These are phyloP conservation scores for Odontocolon sp. DNA, from an alignment of 2,888 invertebrate genomes.

Conservation along the genomic window DNA sequence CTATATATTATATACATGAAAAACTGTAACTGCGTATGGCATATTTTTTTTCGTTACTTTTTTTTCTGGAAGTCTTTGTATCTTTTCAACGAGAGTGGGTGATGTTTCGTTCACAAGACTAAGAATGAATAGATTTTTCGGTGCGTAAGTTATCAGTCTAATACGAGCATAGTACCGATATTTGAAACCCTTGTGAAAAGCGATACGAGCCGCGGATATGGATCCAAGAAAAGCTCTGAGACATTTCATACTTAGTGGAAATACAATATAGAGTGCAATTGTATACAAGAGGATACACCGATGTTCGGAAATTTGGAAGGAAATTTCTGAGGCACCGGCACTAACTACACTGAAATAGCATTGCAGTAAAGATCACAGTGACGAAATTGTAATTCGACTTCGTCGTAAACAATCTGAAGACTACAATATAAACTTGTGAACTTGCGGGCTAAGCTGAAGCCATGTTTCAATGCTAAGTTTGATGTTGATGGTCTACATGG, in stretches of 20 bases:
- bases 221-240: slow-evolving; percentile 1
- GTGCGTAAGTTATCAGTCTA: not conserved
- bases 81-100: not conserved
- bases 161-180: slow-evolving; percentile 59
- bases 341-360: too few relatives aligned
- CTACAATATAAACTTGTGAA: too few relatives aligned
- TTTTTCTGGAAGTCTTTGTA: not conserved
- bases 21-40: not conserved
- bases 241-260: not conserved
- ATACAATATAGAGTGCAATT: slow-evolving; percentile 6
- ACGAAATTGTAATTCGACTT: too few relatives aligned
- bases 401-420: too few relatives aligned
- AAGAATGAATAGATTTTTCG: slow-evolving; percentile 26
- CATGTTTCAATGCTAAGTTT: too few relatives aligned
- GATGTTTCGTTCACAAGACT: slow-evolving; percentile 39
- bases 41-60: not conserved
- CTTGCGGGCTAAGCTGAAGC: too few relatives aligned
- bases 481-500: too few relatives aligned
- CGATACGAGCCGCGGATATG: slow-evolving; percentile 53
- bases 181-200: slow-evolving; percentile 73
- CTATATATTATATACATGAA: not conserved
- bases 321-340: slow-evolving; percentile 60
- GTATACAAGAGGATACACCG: not conserved
- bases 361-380: too few relatives aligned
- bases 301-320: not conserved